Conservation (phyloP, 2,888 invertebrate genomes). For the Hypolimnas misippus region DNA sequence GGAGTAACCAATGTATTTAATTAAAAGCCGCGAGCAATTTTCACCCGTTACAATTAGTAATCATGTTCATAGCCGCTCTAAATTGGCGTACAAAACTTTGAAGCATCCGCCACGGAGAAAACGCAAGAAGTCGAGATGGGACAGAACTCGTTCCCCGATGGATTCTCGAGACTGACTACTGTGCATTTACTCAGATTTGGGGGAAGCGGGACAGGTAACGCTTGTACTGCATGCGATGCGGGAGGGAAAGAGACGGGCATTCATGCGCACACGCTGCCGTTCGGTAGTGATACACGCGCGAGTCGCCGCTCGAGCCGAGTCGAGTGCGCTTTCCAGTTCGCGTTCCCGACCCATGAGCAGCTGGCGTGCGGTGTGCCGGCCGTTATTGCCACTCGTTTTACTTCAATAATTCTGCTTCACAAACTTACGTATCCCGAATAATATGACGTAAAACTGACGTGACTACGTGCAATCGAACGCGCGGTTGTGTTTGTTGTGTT, state of each 20-base stretch:
- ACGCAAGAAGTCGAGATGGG: constrained; percentile 73
- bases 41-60: constrained; percentile 68
- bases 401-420: constrained; percentile 60
- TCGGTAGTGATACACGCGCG: constrained; percentile 70
- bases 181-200: constrained; percentile 65
- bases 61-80: constrained; percentile 70
- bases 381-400: constrained; percentile 70
- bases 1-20: constrained; percentile 64
- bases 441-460: constrained; percentile 70
- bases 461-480: constrained; percentile 58
- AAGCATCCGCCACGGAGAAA: constrained; percentile 70
- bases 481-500: constrained; percentile 69
- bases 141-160: constrained; percentile 77
- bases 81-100: constrained; percentile 68
- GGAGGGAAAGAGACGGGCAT: constrained; percentile 54
- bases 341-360: constrained; percentile 73
- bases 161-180: constrained; percentile 72
- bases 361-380: constrained; percentile 71
- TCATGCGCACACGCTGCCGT: constrained; percentile 71
- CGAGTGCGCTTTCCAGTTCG: constrained; percentile 76
- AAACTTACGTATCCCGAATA: constrained; percentile 60
- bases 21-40: constrained; percentile 67
- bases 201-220: constrained; percentile 49
- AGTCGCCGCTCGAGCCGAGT: constrained; percentile 64
- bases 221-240: constrained; percentile 26